Conservation (phyloP, 2,888 invertebrate genomes). For the Cyclophora albipunctata region DNA sequence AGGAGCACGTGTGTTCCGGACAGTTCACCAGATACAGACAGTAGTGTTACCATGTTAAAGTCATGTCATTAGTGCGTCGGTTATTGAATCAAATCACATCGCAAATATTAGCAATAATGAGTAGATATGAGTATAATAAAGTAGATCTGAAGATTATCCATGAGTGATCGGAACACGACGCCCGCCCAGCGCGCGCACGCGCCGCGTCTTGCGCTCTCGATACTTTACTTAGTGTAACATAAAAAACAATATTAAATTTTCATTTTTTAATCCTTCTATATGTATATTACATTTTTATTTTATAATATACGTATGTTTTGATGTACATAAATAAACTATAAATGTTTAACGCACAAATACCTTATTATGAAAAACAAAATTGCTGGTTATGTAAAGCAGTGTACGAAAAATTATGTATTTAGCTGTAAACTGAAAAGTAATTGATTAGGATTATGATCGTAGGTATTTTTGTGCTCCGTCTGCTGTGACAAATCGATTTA, state of each 20-base stretch:
- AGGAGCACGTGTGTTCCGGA: conserved; percentile 6
- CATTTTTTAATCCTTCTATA: conserved; percentile 58
- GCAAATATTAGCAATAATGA: conserved; percentile 53
- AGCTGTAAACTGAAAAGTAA: conserved; percentile 63
- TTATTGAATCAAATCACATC: conserved; percentile 13
- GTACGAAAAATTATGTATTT: conserved; percentile 62
- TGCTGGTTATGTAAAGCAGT: conserved; percentile 56
- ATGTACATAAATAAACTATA: conserved; percentile 74
- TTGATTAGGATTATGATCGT: conserved; percentile 53
- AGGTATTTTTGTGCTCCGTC: conserved; percentile 46
- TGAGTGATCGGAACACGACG: conserved; percentile 23
- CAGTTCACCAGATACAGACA: conserved; percentile 7
- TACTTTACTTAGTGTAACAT: conserved; percentile 28
- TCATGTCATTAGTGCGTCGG: conserved; percentile 7
- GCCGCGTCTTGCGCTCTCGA: conserved; percentile 27
- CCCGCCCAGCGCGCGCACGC: conserved; percentile 18
- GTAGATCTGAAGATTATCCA: conserved; percentile 41
- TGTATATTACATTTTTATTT: conserved; percentile 59
- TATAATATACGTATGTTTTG: conserved; percentile 70
- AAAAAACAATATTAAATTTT: conserved; percentile 27
- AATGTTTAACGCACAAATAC: conserved; percentile 75
- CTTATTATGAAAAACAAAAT: conserved; percentile 45
- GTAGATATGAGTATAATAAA: conserved; percentile 36
- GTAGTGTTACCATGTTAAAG: background rate
- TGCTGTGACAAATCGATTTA: conserved; percentile 31